Base-by-base conservation (phyloP, 1,140 invertebrate species). In the Eubasilissa regina region DNA sequence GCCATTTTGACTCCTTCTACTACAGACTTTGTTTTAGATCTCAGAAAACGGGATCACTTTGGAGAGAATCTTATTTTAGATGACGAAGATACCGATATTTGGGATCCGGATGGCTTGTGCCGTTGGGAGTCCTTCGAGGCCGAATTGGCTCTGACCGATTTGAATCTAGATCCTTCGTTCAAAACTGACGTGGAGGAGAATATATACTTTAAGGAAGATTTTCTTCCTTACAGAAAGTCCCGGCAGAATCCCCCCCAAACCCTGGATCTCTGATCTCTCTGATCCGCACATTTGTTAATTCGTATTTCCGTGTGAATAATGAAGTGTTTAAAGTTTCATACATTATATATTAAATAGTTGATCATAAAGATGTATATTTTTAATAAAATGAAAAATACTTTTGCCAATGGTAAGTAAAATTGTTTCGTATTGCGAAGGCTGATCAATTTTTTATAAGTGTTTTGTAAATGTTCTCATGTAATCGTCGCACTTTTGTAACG, bases 121-220 rank as follows among this genome's bases (percentile, higher is more conserved):
- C 82, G 87, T 76, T 89, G 89, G 89, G 89, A 89, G 83, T 90
- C 89, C n/a, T 90, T 90, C 78, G 89, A 89, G 84, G 89, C 88
- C 13, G 89, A 89, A 83, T 76, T 89, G 73, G 89, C 89, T 58
- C 79, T 89, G 74, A 87, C 87, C 13, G 88, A 89, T 80, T 84
- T 89, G 83, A 88, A 89, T 77, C 83, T 89, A 0, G 89, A 89
- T 79, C 88, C 88, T 3, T 89, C 87, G 70, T 89, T 88, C 77
- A 89, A 89, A 81, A 88, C 90, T n/a, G 90, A 90, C 58, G 90
- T 91, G 0, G 90, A 91, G 82, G 91, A 92, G 83, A 88, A 88
- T 73, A 90, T 91, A 70, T 92, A 91, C 77, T 83, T 91, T 79
- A 88, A 89, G 3, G 90, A 90, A 43, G 87, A 84, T 80, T 85